Evolutionary conservation across 2,113 vertebrate species (phyloP).

Genomic region (Chaenocephalus aceratus): DNA sequence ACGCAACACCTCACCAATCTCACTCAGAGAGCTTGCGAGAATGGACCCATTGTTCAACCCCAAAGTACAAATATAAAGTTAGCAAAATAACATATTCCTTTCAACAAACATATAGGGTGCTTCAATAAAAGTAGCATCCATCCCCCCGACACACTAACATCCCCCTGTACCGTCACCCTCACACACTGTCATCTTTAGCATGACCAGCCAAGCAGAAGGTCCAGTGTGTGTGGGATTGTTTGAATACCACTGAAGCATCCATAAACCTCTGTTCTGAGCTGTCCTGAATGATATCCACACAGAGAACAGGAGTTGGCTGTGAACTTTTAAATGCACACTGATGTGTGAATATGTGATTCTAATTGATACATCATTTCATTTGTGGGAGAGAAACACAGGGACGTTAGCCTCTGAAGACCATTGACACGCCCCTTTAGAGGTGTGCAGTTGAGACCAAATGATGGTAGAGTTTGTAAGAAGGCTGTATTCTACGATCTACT

Average conservation of each 20-base stretch:
- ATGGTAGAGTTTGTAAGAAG: too few relatives aligned
- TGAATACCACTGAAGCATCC: slow-evolving; percentile 1
- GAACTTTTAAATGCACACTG: not conserved
- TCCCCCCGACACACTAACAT: not conserved
- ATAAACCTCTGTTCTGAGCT: not conserved
- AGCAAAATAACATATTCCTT: not conserved
- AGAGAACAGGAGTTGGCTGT: not conserved
- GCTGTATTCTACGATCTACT: too few relatives aligned
- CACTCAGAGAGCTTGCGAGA: not conserved
- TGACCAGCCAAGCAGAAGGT: not conserved
- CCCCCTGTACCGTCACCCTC: not conserved
- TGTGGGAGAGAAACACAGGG: too few relatives aligned
- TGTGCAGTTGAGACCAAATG: too few relatives aligned
- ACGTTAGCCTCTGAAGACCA: too few relatives aligned
- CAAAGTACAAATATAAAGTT: not conserved
- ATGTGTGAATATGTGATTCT: not conserved
- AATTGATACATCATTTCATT: not conserved
- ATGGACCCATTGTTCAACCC: not conserved
- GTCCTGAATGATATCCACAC: too few relatives aligned
- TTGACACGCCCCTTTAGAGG: too few relatives aligned
- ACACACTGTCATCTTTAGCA: not conserved
- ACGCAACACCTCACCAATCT: not conserved
- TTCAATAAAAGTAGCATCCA: not conserved
- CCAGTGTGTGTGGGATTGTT: not conserved
- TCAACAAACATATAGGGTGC: not conserved